Conservation (phyloP, 2,888 invertebrate genomes). For the Tetragonula carbonaria region DNA sequence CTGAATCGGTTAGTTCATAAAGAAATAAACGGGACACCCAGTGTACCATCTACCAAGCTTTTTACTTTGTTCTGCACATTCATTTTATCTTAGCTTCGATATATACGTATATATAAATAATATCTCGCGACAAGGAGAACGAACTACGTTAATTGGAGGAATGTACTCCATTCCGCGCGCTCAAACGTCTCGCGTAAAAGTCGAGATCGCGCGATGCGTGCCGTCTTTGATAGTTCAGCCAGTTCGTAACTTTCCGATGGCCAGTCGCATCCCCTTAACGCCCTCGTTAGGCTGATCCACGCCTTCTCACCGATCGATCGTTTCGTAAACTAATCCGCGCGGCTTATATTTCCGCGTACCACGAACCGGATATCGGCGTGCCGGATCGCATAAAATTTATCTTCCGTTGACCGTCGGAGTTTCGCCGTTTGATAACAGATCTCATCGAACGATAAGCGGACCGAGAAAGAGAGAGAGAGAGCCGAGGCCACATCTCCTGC, state of each 20-base stretch:
- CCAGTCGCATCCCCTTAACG: constrained; percentile 50
- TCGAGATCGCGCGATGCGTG: neutral
- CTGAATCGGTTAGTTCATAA: neutral
- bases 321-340: constrained; percentile 61
- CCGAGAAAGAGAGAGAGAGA: too few species aligned
- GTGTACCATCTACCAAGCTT: neutral
- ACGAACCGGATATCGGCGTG: constrained; percentile 48
- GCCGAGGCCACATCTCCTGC: too few species aligned
- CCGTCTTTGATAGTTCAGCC: constrained; percentile 26
- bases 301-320: constrained; percentile 57
- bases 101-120: too few species aligned
- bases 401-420: constrained; percentile 53
- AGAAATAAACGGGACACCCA: neutral
- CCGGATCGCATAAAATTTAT: constrained; percentile 64
- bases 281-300: constrained; percentile 54
- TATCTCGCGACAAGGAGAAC: neutral
- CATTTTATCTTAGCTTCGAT: neutral
- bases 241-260: constrained; percentile 31
- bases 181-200: constrained; percentile 2
- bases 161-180: neutral
- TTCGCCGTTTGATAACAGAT: constrained; percentile 61
- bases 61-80: neutral
- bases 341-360: constrained; percentile 62
- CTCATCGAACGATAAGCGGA: constrained; percentile 50
- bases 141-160: neutral